Evolutionary conservation across 53 echinoderm and acorn worm species (phyloP).

Genomic region (Antedon mediterranea): DNA sequence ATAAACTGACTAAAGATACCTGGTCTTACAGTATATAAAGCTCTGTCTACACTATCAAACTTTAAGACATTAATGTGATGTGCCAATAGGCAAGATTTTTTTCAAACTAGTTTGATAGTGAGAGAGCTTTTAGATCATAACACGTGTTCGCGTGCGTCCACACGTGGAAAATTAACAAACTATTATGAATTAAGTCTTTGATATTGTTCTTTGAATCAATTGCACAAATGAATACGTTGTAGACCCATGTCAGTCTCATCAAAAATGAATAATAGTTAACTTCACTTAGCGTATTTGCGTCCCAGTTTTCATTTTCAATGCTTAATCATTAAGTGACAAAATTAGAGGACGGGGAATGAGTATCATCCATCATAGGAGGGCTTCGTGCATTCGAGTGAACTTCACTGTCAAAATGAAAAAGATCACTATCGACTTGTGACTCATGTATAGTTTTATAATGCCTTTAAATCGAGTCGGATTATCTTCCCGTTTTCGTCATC

Average conservation of each 20-base stretch:
- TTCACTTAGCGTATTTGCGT: neutral
- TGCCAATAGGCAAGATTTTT: no score
- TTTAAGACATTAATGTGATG: no score
- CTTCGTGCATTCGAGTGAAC: neutral
- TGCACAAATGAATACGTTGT: neutral
- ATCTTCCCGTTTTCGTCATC: neutral
- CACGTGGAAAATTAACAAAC: neutral
- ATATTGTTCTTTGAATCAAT: neutral
- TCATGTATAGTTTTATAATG: neutral
- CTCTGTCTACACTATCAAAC: no score
- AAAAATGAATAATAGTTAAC: neutral
- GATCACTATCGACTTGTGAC: neutral
- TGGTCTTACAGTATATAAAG: no score
- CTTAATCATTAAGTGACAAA: conserved; percentile 1
- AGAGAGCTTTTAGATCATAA: no score
- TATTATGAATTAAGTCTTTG: neutral
- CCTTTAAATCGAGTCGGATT: neutral
- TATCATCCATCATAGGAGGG: neutral
- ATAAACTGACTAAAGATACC: no score
- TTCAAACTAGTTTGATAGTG: no score
- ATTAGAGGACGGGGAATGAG: conserved; percentile 1
- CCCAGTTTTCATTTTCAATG: neutral
- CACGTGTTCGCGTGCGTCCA: neutral
- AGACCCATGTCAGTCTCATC: neutral
- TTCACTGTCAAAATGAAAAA: neutral